phyloP scores from a whole-genome alignment of 2,797 vertebrate species.

The Staurois parvus region DNA sequence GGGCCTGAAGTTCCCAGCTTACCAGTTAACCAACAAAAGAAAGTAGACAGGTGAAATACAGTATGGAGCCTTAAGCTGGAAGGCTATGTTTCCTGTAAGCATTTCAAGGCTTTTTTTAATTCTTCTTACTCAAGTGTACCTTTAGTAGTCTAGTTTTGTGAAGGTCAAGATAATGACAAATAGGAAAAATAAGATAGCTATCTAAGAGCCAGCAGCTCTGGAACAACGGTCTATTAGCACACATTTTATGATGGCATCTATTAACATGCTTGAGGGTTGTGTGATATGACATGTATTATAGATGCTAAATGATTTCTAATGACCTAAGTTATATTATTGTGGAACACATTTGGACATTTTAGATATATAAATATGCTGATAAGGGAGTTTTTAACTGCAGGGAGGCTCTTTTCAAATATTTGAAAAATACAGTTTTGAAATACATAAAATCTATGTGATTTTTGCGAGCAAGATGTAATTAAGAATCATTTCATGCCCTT shows the following conservation, averaged over 20 bases:
- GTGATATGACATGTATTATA: neutral
- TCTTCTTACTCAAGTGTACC: neutral
- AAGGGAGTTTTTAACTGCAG: neutral
- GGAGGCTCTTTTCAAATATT: neutral
- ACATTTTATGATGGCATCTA: neutral
- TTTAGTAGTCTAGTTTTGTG: neutral
- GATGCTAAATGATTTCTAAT: neutral
- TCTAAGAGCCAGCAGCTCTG: neutral
- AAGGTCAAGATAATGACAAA: neutral
- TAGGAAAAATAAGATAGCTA: neutral
- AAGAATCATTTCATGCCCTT: neutral
- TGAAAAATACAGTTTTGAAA: neutral
- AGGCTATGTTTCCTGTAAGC: neutral
- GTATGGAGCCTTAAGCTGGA: neutral
- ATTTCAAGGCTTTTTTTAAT: neutral
- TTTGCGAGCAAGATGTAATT: neutral
- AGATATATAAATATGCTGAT: neutral
- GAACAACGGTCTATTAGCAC: neutral
- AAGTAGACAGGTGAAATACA: no score
- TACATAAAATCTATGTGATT: neutral
- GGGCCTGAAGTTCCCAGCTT: no score
- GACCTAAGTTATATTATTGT: neutral
- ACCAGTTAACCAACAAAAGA: no score
- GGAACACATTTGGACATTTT: neutral
- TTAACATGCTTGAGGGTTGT: neutral